Evolutionary conservation across 2,888 invertebrate genomes (phyloP), one percentile per base, ranked within the genome.

Genomic region (Octodonta nipae): DNA sequence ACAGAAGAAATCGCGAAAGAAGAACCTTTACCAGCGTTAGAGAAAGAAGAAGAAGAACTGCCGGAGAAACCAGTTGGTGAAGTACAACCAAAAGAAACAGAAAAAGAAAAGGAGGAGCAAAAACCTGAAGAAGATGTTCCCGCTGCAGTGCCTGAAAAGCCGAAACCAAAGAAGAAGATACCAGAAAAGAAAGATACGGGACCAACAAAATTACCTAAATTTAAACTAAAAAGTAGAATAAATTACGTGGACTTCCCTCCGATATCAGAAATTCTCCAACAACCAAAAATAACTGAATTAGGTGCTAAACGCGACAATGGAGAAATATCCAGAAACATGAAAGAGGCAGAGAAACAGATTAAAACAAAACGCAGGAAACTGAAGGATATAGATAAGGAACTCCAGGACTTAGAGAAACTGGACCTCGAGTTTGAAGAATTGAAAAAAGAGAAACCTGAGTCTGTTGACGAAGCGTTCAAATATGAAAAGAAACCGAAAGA

Each of bases 211-310:
- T 56, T 79, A 31, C 80, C 78, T 1, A 78, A 76, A 55, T 64
- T 79, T 26, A 68, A 76, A 52, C 58, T 83, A 3, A 79, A 78
- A 49, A 82, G 81, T 54, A 68, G 77, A 43, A 77, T 82, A 11
- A 67, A 62, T 28, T 68, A 68, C 44, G 54, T 67, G 1, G 62
- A 64, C 32, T 65, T 65, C 42, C 61, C 63, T 32, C 57, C 61
- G 11, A 33, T 44, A 11, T 30, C 42, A n/a, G 58, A 60, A 51
- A 31, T 45, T n/a, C 47, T 58, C 35, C 48, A 56, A 20, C 38
- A 41, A 26, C 54, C 57, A 4, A 37, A 51, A 17, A 46, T 63
- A 13, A 55, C 56, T 16, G 40, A 59, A 38, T 44, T 55, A 42
- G 54, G 57, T 17, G 51, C 50, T 22, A 33, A 47, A 12, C 55